Evolutionary conservation across 2,113 vertebrate species (phyloP).

Genomic region (Rafetus swinhoei): DNA sequence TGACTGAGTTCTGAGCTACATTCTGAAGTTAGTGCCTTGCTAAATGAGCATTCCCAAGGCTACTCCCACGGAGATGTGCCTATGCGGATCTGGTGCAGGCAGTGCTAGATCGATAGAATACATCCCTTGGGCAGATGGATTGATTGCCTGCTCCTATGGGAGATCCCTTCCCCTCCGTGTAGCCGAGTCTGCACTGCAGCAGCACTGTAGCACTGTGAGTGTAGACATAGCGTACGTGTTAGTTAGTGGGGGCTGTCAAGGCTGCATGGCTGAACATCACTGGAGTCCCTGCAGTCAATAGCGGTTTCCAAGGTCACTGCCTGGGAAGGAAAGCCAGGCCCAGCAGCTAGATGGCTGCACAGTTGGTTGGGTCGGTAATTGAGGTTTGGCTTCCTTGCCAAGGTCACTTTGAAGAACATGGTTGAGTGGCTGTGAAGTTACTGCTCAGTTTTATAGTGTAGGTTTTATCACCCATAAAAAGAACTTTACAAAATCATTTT

Average conservation of each 20-base stretch:
- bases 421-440: constrained; percentile 50
- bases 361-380: constrained; percentile 65
- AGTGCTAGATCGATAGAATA: not conserved
- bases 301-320: constrained; percentile 4
- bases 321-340: not conserved
- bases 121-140: not conserved
- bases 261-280: not conserved
- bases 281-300: not conserved
- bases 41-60: constrained; percentile 6
- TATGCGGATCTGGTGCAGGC: not conserved
- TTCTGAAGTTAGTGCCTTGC: constrained; percentile 10
- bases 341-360: constrained; percentile 29
- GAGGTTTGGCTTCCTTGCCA: constrained; percentile 58
- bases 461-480: constrained; percentile 66
- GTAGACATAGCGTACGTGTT: not conserved
- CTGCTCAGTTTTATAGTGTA: not conserved
- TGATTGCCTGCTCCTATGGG: not conserved
- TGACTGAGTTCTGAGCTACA: not conserved
- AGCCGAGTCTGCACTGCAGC: no score
- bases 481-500: not conserved
- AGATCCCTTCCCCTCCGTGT: not conserved
- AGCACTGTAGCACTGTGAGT: no score
- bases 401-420: constrained; percentile 56
- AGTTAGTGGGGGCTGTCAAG: not conserved
- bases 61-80: no score